A percentile compares a stretch with the other conserved stretches of the same genome.
phyloP scores from a whole-genome alignment of 2,888 invertebrate species.

The Philonicus albiceps region DNA sequence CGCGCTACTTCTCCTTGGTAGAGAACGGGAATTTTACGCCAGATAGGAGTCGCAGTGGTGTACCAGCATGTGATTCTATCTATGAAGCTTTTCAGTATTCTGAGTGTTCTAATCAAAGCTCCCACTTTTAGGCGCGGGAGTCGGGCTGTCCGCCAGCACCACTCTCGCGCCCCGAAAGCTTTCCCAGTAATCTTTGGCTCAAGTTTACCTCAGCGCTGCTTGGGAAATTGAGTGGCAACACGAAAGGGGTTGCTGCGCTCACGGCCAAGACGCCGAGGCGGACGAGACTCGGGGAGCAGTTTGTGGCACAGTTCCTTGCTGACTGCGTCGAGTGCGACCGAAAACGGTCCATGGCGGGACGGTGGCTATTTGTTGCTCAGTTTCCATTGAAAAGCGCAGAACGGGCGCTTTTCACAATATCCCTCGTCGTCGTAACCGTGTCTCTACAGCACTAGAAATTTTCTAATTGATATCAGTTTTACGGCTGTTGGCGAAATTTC shows the following conservation, averaged over 20 bases:
- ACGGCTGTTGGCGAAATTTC: not conserved
- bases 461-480: conserved; percentile 16
- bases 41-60: conserved; percentile 7
- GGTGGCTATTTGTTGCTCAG: not conserved
- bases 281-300: not conserved
- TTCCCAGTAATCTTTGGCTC: not conserved
- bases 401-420: not conserved
- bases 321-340: not conserved
- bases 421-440: not conserved
- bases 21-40: not conserved
- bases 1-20: not conserved
- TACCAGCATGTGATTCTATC: not conserved
- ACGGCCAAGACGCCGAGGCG: not conserved
- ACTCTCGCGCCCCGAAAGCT: not conserved
- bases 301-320: conserved; percentile 12
- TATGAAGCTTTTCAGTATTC: not conserved
- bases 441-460: not conserved
- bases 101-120: not conserved
- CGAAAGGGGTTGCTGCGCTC: not conserved
- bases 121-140: too few relatives aligned
- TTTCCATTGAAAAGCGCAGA: not conserved
- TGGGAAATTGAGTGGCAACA: not conserved
- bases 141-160: not conserved
- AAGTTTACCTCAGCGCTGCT: not conserved
- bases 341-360: conserved; percentile 8